Evolutionary conservation across 2,888 invertebrate species (phyloP).

Genomic region (Parnassius orleans): DNA sequence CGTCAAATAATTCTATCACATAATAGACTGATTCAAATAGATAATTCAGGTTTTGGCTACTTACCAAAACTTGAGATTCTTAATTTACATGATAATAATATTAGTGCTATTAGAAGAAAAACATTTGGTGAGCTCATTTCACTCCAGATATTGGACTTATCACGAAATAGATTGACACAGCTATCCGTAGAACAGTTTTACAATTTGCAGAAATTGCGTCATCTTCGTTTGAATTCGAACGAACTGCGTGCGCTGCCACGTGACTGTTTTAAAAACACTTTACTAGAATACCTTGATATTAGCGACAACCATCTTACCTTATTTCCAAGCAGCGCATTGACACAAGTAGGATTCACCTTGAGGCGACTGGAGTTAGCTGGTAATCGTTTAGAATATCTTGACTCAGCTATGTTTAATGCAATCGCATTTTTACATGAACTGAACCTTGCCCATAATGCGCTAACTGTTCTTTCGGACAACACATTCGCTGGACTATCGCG

Average conservation of each 20-base stretch:
- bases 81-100: conserved; percentile 84
- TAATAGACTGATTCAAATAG: conserved; percentile 71
- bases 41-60: conserved; percentile 60
- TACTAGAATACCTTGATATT: conserved; percentile 87
- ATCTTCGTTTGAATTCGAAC: conserved; percentile 85
- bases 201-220: conserved; percentile 83
- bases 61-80: conserved; percentile 58
- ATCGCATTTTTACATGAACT: conserved; percentile 86
- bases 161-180: conserved; percentile 46
- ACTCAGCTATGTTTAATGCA: conserved; percentile 86
- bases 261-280: conserved; percentile 87
- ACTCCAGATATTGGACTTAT: conserved; percentile 52
- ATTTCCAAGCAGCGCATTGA: conserved; percentile 86
- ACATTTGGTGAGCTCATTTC: conserved; percentile 80
- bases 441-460: conserved; percentile 86
- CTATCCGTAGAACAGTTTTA: conserved; percentile 54
- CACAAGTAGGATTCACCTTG: conserved; percentile 87
- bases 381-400: conserved; percentile 90
- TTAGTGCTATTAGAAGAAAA: conserved; percentile 83
- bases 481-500: conserved; percentile 88
- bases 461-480: conserved; percentile 90
- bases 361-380: conserved; percentile 86
- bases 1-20: conserved; percentile 76
- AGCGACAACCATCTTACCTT: conserved; percentile 85
- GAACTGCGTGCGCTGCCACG: conserved; percentile 85